These are phyloP conservation scores for Drosophila conformis DNA, from an alignment of 2,888 invertebrate species.

Conservation along the genomic window DNA sequence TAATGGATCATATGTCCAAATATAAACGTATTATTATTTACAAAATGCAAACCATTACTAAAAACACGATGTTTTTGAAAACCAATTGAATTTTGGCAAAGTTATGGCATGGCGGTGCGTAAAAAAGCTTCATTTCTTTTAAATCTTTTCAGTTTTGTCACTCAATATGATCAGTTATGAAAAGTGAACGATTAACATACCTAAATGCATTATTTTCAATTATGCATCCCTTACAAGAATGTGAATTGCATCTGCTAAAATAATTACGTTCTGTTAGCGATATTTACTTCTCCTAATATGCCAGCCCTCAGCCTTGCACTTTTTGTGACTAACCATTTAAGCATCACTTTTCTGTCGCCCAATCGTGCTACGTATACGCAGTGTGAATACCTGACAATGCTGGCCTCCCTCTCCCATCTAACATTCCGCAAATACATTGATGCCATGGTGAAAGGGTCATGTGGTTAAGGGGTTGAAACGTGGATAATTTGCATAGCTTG, in stretches of 20 bases:
- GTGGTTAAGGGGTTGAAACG: constrained; percentile 42
- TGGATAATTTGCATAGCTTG: constrained; percentile 75
- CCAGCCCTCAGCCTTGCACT: neutral
- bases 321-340: neutral
- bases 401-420: neutral
- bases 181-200: too few species aligned
- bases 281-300: neutral
- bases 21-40: neutral
- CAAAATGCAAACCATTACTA: neutral
- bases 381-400: neutral
- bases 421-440: neutral
- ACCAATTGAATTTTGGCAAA: neutral
- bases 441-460: constrained; percentile 22
- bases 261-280: neutral
- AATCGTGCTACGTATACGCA: constrained; percentile 12
- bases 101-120: neutral
- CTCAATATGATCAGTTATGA: too few species aligned
- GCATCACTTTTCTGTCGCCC: neutral
- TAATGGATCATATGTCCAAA: neutral
- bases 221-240: too few species aligned
- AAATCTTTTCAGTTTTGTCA: too few species aligned
- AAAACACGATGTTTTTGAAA: neutral
- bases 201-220: too few species aligned
- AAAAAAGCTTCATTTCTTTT: too few species aligned
- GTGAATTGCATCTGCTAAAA: too few species aligned